Base-by-base conservation (phyloP, 30 jellyfish, hydroid and myxozoan genomes). In the Aurelia sp. region DNA sequence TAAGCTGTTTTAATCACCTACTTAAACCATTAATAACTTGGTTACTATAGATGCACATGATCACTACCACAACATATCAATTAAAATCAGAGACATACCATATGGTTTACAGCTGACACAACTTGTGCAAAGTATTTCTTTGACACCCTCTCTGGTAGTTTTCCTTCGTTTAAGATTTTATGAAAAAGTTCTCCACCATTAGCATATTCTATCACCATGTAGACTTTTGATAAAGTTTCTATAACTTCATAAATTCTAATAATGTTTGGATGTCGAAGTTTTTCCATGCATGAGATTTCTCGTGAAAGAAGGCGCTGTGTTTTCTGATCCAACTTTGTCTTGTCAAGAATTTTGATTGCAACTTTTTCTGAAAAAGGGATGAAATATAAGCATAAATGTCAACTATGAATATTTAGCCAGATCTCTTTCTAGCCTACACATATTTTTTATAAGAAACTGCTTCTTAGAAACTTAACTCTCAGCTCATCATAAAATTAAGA, bases 181-280 rank as follows among this genome's bases (percentile, higher is more conserved):
- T 93, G 98, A 77, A 93, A 93, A 19, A 93, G 90, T 74, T 93
- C 98, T 8, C 98, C 98, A 53, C 90, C 92, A 60, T 88, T 77
- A 5, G 98, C 98, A 72, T 93, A 93, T 40, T 93, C 98, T 82
- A 93, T 82, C 44, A 88, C 92, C 84, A 93, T 93, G 61, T 88
- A 84, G 5, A 93, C 80, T 31, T 93, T 86, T 9, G 96, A 53
- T 17, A 89, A 16, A 33, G 98, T 93, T 65, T 93, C 98, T 63
- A 93, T 62, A 9, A 93, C 98, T 84, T 93, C 98, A 73, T 88
- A 93, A 4, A 93, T 82, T 63, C 98, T 91, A 13, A 93, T 93
- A 31, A 93, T 83, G 59, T 93, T 93, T 27, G 98, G 97, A 58
- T 93, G 98, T 40, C 95, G 96, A 15, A 93, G 67, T 40, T 67